Evolutionary conservation across 2,113 vertebrate species (phyloP), one percentile per base, ranked within the genome.

Genomic region (Hyperoodon ampullatus): DNA sequence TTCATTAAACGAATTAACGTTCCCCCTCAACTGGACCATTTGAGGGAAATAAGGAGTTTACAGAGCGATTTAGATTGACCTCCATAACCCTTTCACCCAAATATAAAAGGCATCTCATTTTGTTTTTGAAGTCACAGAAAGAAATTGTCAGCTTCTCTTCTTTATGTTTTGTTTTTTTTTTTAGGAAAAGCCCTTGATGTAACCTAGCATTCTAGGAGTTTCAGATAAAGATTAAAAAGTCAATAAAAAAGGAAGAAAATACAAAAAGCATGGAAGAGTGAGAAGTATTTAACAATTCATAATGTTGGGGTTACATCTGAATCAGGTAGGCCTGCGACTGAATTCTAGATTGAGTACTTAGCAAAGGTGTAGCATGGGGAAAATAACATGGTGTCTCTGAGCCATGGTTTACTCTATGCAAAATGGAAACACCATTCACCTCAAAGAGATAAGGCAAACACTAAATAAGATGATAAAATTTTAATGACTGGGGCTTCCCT

Each of bases 71-170:
- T 50, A 60, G 61, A 63, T 1, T 74, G 47, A 30, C 19, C 33
- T 33, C 24, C 8, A 26, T 78, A 63, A 87, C 63, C 70, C 50
- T 85, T 50, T n/a, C 44, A 65, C 10, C 14, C 75, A 63, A 75
- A 84, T 63, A 53, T 12, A 80, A 84, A 96, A 90, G 33, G 58
- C 66, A 61, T 65, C 26, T 8, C 66, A 85, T 66, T 93, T 88
- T 80, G 58, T 33, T 60, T 92, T 63, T 74, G 39, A 94, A 72
- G 14, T 92, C 90, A 75, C 5, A 93, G 58, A 89, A 90, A 85
- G 33, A 92, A 83, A 30, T 14, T 6, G 35, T 66, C 35, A 58
- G 28, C 11, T 60, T 72, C 11, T 96, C 23, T 23, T 53, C 21
- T 90, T 70, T 61, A 18, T 23, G 6, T 26, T 50, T 68, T 39